Base-by-base conservation (phyloP, 2,888 invertebrate species). In the Andricus quercusramuli region DNA sequence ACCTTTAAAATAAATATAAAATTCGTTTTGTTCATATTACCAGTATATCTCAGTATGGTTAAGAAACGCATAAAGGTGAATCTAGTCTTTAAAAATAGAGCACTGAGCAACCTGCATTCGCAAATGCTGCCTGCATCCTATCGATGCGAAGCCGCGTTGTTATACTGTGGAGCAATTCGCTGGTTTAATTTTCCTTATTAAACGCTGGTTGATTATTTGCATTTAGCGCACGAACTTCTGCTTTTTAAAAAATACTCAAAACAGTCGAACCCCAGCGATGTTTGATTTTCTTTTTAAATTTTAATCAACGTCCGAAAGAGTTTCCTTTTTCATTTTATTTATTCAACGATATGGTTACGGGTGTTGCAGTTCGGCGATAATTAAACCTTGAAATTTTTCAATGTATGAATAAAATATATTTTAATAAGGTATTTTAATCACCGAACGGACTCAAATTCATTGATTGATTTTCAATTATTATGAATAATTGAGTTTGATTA, bases 61-160 rank as follows among this genome's bases (percentile, higher is more conserved):
- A 56, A 56, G 56, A 56, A 56, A 56, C 56, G 56, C n/a, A 56
- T 56, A 56, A 56, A n/a, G 56, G 56, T 56, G 56, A 56, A 56
- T 56, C 56, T 56, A n/a, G 56, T n/a, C 56, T 56, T 56, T 56
- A n/a, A 56, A 56, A 56, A 56, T 56, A 56, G 9, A n/a, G n/a
- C 13, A 20, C 51, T 51, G n/a, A 56, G 56, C 56, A 56, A 6
- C 20, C 56, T n/a, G 56, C 56, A 56, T 51, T 51, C 20, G 20
- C 20, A 51, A 51, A 51, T 56, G 56, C 8, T 56, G 56, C 56
- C 56, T 56, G 56, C 20, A 56, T 56, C 56, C 56, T 56, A 56
- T 8, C 56, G n/a, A n/a, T 56, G 56, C n/a, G n/a, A n/a, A n/a
- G n/a, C 56, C 56, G n/a, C 56, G 56, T n/a, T n/a, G 56, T 56